Conservation (phyloP, 2,797 vertebrate genomes). For the Pyrocephalus nanus region DNA sequence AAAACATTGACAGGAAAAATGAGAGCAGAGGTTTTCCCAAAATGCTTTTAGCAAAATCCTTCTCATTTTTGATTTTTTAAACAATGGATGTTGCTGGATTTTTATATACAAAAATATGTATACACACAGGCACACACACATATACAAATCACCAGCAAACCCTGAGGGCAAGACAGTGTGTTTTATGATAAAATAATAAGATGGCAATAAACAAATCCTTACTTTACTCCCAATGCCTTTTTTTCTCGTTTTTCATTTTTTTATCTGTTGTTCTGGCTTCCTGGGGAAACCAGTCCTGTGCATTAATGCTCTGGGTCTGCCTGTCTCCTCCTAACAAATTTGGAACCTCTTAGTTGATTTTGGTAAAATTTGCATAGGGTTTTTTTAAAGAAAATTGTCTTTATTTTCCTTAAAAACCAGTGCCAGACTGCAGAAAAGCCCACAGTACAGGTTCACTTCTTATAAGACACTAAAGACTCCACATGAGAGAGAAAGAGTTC, state of each 20-base stretch:
- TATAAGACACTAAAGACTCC: neutral
- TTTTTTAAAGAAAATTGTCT: neutral
- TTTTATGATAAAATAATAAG: constrained; percentile 31
- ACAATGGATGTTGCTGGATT: constrained; percentile 6
- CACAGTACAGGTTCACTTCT: rapidly evolving
- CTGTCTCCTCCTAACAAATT: neutral
- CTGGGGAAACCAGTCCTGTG: neutral
- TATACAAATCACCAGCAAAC: constrained; percentile 25
- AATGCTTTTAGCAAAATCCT: constrained; percentile 56
- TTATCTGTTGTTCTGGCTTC: neutral
- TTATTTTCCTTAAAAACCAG: neutral
- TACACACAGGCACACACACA: neutral
- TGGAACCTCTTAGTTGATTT: neutral
- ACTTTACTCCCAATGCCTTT: neutral
- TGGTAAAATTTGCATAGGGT: neutral
- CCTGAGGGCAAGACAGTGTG: neutral
- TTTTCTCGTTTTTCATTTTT: rapidly evolving
- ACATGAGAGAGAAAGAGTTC: neutral
- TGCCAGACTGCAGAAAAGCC: neutral
- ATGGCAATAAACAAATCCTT: constrained; percentile 3
- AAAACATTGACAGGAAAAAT: constrained; percentile 62
- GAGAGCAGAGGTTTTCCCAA: constrained; percentile 40
- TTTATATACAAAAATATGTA: constrained; percentile 18
- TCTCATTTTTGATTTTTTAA: constrained; percentile 34
- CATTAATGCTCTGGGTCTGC: neutral